Evolutionary conservation across 2,113 vertebrate genomes (phyloP).

Genomic region (Sciurus niger): DNA sequence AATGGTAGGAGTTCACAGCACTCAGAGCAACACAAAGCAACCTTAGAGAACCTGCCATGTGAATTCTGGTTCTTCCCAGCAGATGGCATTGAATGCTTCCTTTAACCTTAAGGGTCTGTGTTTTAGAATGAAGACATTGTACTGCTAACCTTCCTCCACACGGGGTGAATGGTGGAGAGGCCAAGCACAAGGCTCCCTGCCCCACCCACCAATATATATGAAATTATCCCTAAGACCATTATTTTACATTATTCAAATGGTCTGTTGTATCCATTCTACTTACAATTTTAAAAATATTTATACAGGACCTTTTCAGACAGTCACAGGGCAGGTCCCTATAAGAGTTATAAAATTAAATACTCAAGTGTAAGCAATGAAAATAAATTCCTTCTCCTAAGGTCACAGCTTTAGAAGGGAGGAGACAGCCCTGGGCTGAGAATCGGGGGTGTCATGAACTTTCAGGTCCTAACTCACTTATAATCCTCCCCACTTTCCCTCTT

Average conservation of each 20-base stretch:
- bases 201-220: background rate
- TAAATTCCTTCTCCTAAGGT: background rate
- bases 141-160: background rate
- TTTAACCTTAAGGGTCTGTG: background rate
- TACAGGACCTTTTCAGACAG: background rate
- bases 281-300: background rate
- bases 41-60: constrained; percentile 9
- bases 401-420: background rate
- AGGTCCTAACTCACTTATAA: background rate
- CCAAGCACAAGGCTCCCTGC: background rate
- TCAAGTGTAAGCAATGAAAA: constrained; percentile 32
- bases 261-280: background rate
- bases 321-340: background rate
- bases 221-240: background rate
- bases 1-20: constrained; percentile 32
- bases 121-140: constrained; percentile 58
- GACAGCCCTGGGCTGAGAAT: background rate
- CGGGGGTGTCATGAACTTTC: background rate
- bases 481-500: background rate
- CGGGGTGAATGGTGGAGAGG: background rate
- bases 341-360: constrained; percentile 5
- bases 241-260: background rate
- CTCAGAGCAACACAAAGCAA: constrained; percentile 38
- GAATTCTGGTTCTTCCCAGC: constrained; percentile 16
- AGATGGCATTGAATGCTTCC: constrained; percentile 4